Evolutionary conservation across 1,140 invertebrate species (phyloP).

Genomic region (Popillia japonica): DNA sequence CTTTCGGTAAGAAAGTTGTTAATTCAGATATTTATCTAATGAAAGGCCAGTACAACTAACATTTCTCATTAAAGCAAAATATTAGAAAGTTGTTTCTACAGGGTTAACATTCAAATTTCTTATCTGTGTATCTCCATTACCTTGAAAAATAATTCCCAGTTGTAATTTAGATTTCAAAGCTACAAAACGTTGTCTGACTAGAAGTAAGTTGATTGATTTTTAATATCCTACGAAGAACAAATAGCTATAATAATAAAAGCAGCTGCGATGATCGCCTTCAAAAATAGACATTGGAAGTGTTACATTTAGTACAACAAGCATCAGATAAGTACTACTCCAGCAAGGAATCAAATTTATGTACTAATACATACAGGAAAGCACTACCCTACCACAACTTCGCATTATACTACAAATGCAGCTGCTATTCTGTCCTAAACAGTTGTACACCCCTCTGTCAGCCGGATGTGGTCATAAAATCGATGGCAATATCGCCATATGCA

Average conservation of each 20-base stretch:
- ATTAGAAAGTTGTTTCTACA: no score
- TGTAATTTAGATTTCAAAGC: neutral
- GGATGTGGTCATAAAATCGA: neutral
- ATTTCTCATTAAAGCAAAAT: no score
- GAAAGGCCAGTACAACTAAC: no score
- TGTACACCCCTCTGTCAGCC: neutral
- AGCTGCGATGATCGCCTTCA: neutral
- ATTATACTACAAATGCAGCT: conserved; percentile 13
- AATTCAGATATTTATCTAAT: no score
- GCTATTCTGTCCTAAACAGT: neutral
- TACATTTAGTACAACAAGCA: neutral
- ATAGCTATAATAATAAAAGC: neutral
- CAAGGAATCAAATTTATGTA: neutral
- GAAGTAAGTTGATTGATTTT: no score
- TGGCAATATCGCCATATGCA: neutral
- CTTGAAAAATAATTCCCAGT: neutral
- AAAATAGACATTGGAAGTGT: conserved; percentile 11
- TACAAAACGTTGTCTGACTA: no score
- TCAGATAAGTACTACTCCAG: no score
- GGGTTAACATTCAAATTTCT: no score
- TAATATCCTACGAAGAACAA: neutral
- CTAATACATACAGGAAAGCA: neutral
- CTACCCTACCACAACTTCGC: conserved; percentile 21
- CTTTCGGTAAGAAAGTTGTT: no score
- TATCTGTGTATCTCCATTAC: neutral